Evolutionary conservation across 2,797 vertebrate genomes (phyloP).

Genomic region (Phyllotis vaccarum): DNA sequence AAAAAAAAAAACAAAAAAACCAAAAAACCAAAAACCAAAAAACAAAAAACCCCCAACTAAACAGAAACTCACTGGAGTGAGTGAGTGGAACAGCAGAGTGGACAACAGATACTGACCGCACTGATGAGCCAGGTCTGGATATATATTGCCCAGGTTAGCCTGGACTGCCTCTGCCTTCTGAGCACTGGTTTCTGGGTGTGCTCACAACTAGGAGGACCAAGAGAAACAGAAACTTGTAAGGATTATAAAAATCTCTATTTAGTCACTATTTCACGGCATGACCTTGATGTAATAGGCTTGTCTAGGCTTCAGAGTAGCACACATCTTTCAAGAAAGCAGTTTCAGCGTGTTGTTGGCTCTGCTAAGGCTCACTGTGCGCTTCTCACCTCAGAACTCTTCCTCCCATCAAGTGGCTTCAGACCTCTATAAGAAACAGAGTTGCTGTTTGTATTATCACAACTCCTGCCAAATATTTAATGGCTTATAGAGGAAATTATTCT

Average conservation of each 20-base stretch:
- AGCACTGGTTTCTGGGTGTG: background rate
- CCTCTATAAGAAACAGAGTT: background rate
- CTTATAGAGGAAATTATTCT: conserved; percentile 17
- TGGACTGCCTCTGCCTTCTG: background rate
- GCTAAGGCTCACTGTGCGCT: background rate
- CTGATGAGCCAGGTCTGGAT: too few species aligned
- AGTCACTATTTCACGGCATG: background rate
- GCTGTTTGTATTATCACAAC: background rate
- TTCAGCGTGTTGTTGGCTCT: background rate
- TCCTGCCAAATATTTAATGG: background rate
- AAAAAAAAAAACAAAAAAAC: too few species aligned
- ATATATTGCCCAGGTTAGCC: background rate
- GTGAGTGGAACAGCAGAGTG: background rate
- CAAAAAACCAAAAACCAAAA: too few species aligned
- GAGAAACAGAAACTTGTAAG: background rate
- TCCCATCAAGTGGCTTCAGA: too few species aligned
- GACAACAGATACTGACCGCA: background rate
- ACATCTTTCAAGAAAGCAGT: background rate
- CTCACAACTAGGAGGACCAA: too few species aligned
- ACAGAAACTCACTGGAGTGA: background rate
- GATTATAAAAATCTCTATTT: background rate
- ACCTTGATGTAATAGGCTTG: too few species aligned
- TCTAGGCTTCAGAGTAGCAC: background rate
- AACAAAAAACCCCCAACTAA: too few species aligned
- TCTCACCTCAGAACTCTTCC: background rate